Conservation (phyloP, 2,888 invertebrate species). For the Incurvaria masculella region DNA sequence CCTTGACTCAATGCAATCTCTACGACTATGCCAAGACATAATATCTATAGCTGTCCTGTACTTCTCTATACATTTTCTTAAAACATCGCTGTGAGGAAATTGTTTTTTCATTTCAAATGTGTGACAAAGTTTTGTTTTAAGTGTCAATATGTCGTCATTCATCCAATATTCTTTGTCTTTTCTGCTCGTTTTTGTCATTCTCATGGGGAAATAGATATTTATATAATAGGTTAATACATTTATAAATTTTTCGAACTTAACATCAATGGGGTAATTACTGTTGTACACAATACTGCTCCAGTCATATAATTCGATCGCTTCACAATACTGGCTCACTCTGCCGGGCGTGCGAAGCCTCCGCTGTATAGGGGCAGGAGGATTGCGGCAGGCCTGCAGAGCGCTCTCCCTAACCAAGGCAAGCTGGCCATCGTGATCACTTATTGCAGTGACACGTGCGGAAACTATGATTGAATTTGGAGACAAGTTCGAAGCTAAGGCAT, state of each 20-base stretch:
- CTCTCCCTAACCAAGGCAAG: not conserved
- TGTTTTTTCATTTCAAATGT: too few relatives aligned
- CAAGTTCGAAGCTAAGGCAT: not conserved
- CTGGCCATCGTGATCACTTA: not conserved
- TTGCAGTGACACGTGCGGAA: not conserved
- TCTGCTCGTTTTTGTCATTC: not conserved
- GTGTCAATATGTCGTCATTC: too few relatives aligned
- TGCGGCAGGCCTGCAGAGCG: not conserved
- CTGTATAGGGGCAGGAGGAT: not conserved
- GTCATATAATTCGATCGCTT: not conserved
- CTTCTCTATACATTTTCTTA: too few relatives aligned
- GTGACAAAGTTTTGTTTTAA: too few relatives aligned
- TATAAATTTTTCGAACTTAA: not conserved
- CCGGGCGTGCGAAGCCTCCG: not conserved
- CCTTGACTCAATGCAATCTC: too few relatives aligned
- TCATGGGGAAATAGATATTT: not conserved
- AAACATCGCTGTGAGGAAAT: too few relatives aligned
- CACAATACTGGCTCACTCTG: not conserved
- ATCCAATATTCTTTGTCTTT: too few relatives aligned
- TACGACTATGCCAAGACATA: too few relatives aligned
- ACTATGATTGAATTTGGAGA: not conserved
- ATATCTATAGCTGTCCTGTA: too few relatives aligned
- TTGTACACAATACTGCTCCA: not conserved
- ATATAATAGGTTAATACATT: not conserved
- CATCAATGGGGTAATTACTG: not conserved